Base-by-base conservation (phyloP, 2,888 invertebrate genomes). In the Drosophila anomalata region DNA sequence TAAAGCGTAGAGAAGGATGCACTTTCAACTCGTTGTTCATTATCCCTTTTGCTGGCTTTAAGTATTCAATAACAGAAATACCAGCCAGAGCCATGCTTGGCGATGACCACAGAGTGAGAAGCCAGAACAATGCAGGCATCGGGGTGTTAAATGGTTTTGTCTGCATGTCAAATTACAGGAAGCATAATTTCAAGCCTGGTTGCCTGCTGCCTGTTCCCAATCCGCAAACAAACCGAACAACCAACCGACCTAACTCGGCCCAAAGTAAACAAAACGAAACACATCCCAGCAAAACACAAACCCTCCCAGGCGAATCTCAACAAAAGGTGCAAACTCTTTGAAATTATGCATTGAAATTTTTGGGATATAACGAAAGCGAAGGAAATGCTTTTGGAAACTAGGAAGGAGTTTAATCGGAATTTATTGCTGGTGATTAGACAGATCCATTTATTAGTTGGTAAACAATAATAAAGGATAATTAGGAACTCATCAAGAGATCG, bases 121-220 rank as follows among this genome's bases (percentile, higher is more conserved):
- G 55, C 22, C 59, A 51, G 33, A 60, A 70, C 83, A 83, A 83
- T 86, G 86, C 83, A 78, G 24, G 57, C 86, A 83, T 63, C 86
- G 75, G 84, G 79, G 84, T 86, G 84, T 84, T 84, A 83, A 86
- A 86, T 83, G 81, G 81, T 79, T 86, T 84, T 84, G 84, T 86
- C 84, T 86, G 79, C 84, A 75, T 83, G 79, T 86, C 84, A 86
- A 79, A 84, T 83, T 79, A 86, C 84, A 79, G 84, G 84, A 84
- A 81, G 81, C 80, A 86, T 79, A 84, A 84, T 84, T 84, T 84
- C 76, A 86, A 79, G 86, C 86, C 77, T 84, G 79, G 81, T 54
- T 84, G 84, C 71, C 57, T 76, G 60, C 65, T 57, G 22, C 68
- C 55, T 73, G 68, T 67, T 63, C 50, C 65, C 54, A 65, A 68